A percentile compares a stretch with the other conserved stretches of the same genome.
Conservation (phyloP, 2,888 invertebrate genomes). For the Dinocampus coccinellae region DNA sequence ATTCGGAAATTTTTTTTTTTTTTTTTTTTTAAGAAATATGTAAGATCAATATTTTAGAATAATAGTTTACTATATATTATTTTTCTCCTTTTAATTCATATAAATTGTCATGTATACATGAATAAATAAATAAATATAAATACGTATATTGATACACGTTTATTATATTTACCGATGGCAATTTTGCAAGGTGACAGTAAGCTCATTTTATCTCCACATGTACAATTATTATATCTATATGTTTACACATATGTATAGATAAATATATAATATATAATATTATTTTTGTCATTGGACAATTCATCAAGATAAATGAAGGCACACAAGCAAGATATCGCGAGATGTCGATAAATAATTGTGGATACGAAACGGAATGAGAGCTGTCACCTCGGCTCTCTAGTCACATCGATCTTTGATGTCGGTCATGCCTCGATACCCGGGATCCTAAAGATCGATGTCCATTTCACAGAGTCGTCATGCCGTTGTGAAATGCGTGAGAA, state of each 20-base stretch:
- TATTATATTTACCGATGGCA: too few species aligned
- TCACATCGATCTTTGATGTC: slow-evolving; percentile 37
- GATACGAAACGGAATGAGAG: slow-evolving; percentile 26
- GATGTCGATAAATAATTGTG: slow-evolving; percentile 36
- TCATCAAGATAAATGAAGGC: slow-evolving; percentile 38
- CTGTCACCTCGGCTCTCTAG: slow-evolving; percentile 28
- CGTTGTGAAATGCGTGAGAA: slow-evolving; percentile 39
- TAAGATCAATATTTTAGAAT: too few species aligned
- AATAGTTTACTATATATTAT: too few species aligned
- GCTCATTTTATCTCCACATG: too few species aligned
- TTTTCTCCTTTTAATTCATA: too few species aligned
- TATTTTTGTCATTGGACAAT: slow-evolving; percentile 8
- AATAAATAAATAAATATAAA: too few species aligned
- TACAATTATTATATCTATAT: too few species aligned
- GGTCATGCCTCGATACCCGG: slow-evolving; percentile 25
- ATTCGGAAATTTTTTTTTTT: too few species aligned
- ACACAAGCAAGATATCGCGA: slow-evolving; percentile 21
- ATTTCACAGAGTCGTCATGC: slow-evolving; percentile 37
- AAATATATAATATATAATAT: neutral
- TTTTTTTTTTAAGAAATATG: too few species aligned
- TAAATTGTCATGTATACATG: too few species aligned
- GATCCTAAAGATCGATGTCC: slow-evolving; percentile 38
- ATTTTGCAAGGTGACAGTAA: too few species aligned
- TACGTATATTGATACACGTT: too few species aligned
- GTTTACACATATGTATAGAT: neutral